Evolutionary conservation across 2,888 invertebrate species (phyloP), one percentile per base, ranked within the genome.

Genomic region (Empis stercorea): DNA sequence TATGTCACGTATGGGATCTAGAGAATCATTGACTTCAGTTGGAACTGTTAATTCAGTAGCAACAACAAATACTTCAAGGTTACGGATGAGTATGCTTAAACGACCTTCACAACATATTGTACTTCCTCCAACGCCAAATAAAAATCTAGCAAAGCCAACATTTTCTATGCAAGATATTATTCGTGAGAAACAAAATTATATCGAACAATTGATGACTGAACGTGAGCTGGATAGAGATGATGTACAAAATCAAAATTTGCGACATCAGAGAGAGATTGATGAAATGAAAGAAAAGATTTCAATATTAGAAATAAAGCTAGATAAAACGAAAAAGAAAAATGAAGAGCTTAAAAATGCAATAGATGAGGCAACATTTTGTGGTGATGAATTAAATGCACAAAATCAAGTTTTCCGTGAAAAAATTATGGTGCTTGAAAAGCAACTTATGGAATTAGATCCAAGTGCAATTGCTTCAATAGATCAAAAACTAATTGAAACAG

Each of bases 151-250:
- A 13, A 40, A 40, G 14, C 14, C 20, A 4, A 9, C 40, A 27
- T 40, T 23, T 27, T 40, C 40, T 7, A 23, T 44, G 20, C 68
- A 95, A 93, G 92, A 93, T 66, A 75, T 88, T 30, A 72, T 96
- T 49, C 83, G 87, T 63, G 95, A 96, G 70, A 96, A 95, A 65
- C 91, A 95, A 61, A 84, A 86, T 55, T 94, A 96, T 63, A 82
- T 97, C 61, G 93, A 95, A 62, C 84, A 89, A 60, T 73, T 97
- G 57, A 77, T 95, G 66, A 82, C 84, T 52, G 96, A 97, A 65
- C 73, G 93, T 45, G 95, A 96, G 61, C 64, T 94, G 57, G 96
- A 94, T 64, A 75, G 93, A 57, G 80, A 87, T 30, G 91, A 95
- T 66, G 79, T 93, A 23, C 91, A 87, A 13, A 82, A 86, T 81